Base-by-base conservation (phyloP, 1,140 invertebrate genomes). In the Drosophila teissieri region DNA sequence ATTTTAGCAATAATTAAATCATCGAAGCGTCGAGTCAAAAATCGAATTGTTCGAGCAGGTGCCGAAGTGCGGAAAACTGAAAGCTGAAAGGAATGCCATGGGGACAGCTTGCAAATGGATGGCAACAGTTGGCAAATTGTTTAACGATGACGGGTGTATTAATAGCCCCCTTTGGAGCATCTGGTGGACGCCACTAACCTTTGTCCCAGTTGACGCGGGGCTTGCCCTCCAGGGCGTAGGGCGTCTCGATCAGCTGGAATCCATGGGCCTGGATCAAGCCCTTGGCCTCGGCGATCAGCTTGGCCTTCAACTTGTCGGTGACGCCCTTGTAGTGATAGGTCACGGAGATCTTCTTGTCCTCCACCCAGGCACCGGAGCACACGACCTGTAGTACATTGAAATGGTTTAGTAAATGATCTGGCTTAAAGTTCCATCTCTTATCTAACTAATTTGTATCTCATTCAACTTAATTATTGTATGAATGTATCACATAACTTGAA, bases 131-230 rank as follows among this genome's bases (percentile, higher is more conserved):
- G 83, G 42, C 60, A 57, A 51, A 56, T 58, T 69, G 49, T 57
- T 73, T 46, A 65, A 65, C 78, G 70, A 70, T 61, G 63, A 68
- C 17, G 48, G 36, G 39, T 72, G 19, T 73, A 68, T 74, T 57
- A 64, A 74, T 73, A 72, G 27, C 27, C 14, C 15, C n/a, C 17
- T 15, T 34, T 55, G 60, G 22, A 34, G 14, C 17, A 58, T 42
- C 24, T 3, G 8, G 2, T 14, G 14, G 5, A 2, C 42, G 12
- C 10, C 5, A 63, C 91, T 91, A 70, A 93, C 93, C 97, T 92
- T 98, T 98, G 92, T 98, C 96, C 97, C 97, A 98, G 90, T 96
- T 94, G 10, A 98, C 97, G 8, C 97, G 96, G 65, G 97, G 97
- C 80, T 96, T 96, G 1, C 96, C 97, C 92, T 98, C 97, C 45